A percentile compares a stretch with the other conserved stretches of the same genome.
phyloP scores from a whole-genome alignment of 1,140 invertebrate genomes.

The Caenorhabditis inopinata region DNA sequence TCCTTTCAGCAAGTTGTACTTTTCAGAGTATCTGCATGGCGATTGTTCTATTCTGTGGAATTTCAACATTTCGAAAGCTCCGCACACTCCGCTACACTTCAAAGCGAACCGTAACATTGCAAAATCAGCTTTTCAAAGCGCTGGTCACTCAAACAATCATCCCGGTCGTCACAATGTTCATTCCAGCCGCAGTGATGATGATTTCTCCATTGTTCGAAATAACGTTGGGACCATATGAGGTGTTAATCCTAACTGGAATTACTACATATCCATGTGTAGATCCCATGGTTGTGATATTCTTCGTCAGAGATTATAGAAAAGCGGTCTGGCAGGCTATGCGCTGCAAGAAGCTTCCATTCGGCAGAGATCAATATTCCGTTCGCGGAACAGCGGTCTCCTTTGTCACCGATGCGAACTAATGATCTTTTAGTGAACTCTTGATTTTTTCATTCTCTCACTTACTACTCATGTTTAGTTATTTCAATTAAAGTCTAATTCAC shows the following conservation, averaged over 20 bases:
- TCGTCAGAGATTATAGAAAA: not conserved
- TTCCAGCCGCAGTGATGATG: slow-evolving; percentile 12
- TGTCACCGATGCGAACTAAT: not conserved
- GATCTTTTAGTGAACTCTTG: not conserved
- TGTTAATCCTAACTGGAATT: not conserved
- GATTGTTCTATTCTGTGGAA: not conserved
- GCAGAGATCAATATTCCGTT: not conserved
- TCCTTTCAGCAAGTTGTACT: not conserved
- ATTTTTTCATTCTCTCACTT: not conserved
- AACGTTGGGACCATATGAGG: not conserved
- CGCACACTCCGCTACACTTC: not conserved
- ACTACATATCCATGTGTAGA: slow-evolving; percentile 6
- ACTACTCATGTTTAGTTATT: too few species aligned
- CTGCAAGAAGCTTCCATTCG: not conserved
- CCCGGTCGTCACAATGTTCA: not conserved
- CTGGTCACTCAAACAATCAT: not conserved
- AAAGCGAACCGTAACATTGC: not conserved
- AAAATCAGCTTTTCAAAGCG: slow-evolving; percentile 4
- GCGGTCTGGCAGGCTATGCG: not conserved
- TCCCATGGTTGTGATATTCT: slow-evolving; percentile 19
- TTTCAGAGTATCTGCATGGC: slow-evolving; percentile 14
- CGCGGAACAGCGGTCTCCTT: not conserved
- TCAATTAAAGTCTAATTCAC: too few species aligned
- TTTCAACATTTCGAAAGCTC: slow-evolving; percentile 4
- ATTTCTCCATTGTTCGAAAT: not conserved